These are phyloP conservation scores for Saccostrea cuccullata DNA, from an alignment of 1,140 invertebrate genomes.

Conservation along the genomic window DNA sequence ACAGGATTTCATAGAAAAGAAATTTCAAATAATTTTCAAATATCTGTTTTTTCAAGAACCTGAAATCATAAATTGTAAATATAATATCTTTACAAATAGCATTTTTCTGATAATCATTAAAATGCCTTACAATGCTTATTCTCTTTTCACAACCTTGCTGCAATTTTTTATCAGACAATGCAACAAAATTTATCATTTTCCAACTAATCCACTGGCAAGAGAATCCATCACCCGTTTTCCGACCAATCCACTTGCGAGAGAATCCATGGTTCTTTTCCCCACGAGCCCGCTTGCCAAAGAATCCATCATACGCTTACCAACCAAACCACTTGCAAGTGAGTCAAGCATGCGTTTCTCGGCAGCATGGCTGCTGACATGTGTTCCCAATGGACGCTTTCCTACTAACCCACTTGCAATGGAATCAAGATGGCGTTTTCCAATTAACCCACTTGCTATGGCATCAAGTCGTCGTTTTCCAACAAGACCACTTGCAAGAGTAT, in stretches of 20 bases:
- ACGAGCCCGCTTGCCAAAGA: slow-evolving; percentile 43
- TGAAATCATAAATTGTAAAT: no score
- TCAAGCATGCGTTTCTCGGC: slow-evolving; percentile 56
- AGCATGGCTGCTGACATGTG: slow-evolving; percentile 47
- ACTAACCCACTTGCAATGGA: slow-evolving; percentile 47
- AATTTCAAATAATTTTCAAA: no score
- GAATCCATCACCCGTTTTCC: slow-evolving; percentile 59
- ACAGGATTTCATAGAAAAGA: no score
- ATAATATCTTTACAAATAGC: no score
- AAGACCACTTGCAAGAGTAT: slow-evolving; percentile 55
- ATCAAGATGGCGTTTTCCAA: slow-evolving; percentile 57
- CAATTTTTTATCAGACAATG: not conserved
- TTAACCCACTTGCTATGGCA: slow-evolving; percentile 51
- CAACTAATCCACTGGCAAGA: slow-evolving; percentile 60
- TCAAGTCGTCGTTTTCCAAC: slow-evolving; percentile 47
- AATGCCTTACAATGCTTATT: not conserved
- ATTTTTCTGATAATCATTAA: no score
- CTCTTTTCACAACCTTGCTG: not conserved
- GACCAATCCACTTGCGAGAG: slow-evolving; percentile 58
- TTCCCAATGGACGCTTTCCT: slow-evolving; percentile 51
- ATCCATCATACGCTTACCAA: slow-evolving; percentile 59
- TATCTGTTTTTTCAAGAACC: no score
- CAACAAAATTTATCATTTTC: slow-evolving; percentile 50
- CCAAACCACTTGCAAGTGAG: slow-evolving; percentile 64
- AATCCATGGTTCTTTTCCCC: slow-evolving; percentile 55